Evolutionary conservation across 2,797 vertebrate species (phyloP).

Genomic region (Lophotriccus pileatus): DNA sequence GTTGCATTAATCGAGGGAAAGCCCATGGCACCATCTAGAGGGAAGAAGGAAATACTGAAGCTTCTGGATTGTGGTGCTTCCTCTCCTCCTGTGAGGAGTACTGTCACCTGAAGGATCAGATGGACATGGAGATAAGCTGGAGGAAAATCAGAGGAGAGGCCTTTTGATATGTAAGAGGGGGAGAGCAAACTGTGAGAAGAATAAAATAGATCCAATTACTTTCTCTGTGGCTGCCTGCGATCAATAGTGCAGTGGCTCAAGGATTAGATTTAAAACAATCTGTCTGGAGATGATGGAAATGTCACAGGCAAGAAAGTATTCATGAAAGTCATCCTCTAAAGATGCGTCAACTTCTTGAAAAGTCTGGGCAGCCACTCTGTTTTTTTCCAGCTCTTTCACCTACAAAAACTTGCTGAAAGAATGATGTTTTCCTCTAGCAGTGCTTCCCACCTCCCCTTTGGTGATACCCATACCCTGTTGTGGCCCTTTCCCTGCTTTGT

Average conservation of each 20-base stretch:
- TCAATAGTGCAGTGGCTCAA: background rate
- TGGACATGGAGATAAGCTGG: background rate
- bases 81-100: background rate
- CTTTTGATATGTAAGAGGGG: background rate
- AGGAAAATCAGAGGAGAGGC: background rate
- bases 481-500: background rate
- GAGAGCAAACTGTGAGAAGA: background rate
- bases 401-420: background rate
- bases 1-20: background rate
- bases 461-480: fast-evolving
- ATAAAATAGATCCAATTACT: background rate
- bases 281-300: constrained; percentile 14
- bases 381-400: background rate
- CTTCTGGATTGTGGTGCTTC: background rate
- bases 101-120: background rate
- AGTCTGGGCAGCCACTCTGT: background rate
- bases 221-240: background rate
- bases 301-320: background rate
- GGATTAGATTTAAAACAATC: constrained; percentile 25
- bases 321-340: background rate
- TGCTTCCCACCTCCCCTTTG: background rate
- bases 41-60: background rate
- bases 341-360: background rate
- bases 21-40: constrained; percentile 53
- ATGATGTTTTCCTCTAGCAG: background rate